These are phyloP conservation scores for Hemichromis elongatus DNA, from an alignment of 2,113 vertebrate species.

Conservation along the genomic window DNA sequence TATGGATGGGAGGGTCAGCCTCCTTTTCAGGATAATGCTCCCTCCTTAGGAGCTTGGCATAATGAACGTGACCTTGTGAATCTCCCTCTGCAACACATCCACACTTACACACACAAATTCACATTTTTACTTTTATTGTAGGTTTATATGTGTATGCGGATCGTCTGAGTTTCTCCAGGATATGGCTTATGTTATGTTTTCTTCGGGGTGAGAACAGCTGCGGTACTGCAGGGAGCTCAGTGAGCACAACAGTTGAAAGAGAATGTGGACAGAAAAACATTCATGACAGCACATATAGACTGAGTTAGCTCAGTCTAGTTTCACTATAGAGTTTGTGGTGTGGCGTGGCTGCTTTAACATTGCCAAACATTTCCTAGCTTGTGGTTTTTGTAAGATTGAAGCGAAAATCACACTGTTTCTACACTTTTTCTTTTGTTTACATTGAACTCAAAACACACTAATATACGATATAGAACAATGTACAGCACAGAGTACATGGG, in stretches of 20 bases:
- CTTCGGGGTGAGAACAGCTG: not conserved
- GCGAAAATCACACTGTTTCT: not conserved
- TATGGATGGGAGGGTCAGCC: conserved; percentile 1
- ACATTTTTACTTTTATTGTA: not conserved
- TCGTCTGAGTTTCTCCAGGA: not conserved
- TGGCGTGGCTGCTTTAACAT: not conserved
- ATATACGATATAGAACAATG: not conserved
- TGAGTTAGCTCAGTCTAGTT: not conserved
- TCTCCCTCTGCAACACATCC: not conserved
- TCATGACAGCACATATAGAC: not conserved
- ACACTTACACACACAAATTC: not conserved
- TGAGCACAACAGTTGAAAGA: not conserved
- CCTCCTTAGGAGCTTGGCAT: conserved; percentile 14
- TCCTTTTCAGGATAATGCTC: conserved; percentile 5
- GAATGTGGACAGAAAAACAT: not conserved
- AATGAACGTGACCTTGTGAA: conserved; percentile 20
- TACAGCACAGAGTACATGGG: not conserved
- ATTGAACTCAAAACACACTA: not conserved
- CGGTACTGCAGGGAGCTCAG: not conserved
- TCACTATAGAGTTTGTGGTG: not conserved
- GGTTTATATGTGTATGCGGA: not conserved
- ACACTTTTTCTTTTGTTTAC: not conserved
- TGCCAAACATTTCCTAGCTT: not conserved
- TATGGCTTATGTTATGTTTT: not conserved
- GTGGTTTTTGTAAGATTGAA: not conserved